Evolutionary conservation across 2,797 vertebrate genomes (phyloP), one percentile per base, ranked within the genome.

Genomic region (Microchirus variegatus): DNA sequence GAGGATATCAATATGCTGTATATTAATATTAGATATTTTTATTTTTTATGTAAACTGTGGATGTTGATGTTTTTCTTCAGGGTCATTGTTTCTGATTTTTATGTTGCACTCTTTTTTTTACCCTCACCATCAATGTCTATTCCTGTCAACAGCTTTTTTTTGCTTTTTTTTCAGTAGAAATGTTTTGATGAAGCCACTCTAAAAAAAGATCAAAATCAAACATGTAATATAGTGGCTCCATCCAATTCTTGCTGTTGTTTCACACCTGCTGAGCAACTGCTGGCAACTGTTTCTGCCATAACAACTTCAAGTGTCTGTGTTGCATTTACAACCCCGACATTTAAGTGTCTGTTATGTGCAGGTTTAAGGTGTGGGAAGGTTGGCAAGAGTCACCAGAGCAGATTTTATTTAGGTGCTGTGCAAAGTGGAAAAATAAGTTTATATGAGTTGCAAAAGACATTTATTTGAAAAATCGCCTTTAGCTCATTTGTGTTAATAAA

Each of bases 401-500:
- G 11, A 70, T 75, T 59, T 7, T 68, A 36, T 71, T 61, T 41
- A 35, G 48, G 22, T 63, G 36, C 43, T 48, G 35, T 15, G 36
- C 18, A 19, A 5, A 62, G 35, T 37, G 40, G 45, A 49, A 55
- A 63, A 72, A 66, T 17, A 38, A 37, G 41, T 43, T 68, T 11
- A 57, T 53, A 40, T 41, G 63, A 55, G 18, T 13, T 55, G 31
- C 4, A 57, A 44, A 54, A 67, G 53, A 42, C 52, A 52, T 65
- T 73, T 48, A 67, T 54, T 6, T 48, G 11, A 60, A 75, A 82
- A 75, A 75, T 18, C 74, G 46, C 67, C 48, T 14, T 60, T 35
- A 59, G 63, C 59, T 83, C 53, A 77, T 83, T 83, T 73, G 48
- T 74, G 52, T 71, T 82, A 80, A 82, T 83, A 80, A 87, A 86